Base-by-base conservation (phyloP, 2,888 invertebrate genomes). In the Andrena fulva region DNA sequence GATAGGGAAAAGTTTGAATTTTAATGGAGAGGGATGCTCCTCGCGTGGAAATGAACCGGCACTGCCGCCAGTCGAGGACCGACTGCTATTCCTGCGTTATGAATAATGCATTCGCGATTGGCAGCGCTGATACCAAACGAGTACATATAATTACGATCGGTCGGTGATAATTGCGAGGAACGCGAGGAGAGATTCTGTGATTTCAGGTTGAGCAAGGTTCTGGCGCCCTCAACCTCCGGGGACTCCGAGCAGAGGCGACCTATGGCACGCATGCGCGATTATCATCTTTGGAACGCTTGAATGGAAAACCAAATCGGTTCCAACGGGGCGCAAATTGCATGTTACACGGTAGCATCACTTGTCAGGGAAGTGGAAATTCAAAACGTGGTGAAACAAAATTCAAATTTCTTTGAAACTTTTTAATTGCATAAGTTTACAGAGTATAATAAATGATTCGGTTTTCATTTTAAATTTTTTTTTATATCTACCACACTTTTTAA, bases 31-130 rank as follows among this genome's bases (percentile, higher is more conserved):
- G 60, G n/a, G 50, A 64, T 35, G 62, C 54, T 63, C 54, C 52
- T 60, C 56, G 12, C 29, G 68, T 75, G 33, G 60, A 74, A 84
- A 84, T 70, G 12, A 67, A 35, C 54, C 52, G 68, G 50, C 54
- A 63, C 70, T 74, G 78, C 59, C 71, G 75, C 56, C 63, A 66
- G 66, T 67, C 56, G 56, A 56, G 73, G 62, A 54, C 70, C 74
- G 77, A 82, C 85, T 85, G 85, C 89, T 90, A 89, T 86, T 90
- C 87, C 88, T 86, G 81, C 63, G 75, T 77, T 82, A 92, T 92
- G 92, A 93, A 93, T 92, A 92, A 93, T 92, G 90, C 88, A 92
- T 92, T 84, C 77, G 83, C 88, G 91, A 92, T 91, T 91, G 87
- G 87, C 83, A 85, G 77, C 64, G 80, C 73, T 90, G 91, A 92